phyloP scores from a whole-genome alignment of 2,113 vertebrate genomes.

The Brachionichthys hirsutus region DNA sequence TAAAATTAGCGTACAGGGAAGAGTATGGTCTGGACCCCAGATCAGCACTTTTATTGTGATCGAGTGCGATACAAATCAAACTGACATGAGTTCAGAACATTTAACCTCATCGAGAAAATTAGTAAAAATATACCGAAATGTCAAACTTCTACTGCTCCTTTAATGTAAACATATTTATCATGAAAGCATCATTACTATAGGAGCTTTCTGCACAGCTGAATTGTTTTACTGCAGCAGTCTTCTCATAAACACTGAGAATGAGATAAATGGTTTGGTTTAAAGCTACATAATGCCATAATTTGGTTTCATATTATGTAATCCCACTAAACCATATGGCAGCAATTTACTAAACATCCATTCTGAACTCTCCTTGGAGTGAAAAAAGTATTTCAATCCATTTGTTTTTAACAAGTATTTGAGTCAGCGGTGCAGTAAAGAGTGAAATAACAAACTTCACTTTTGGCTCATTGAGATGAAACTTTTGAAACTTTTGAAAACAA shows the following conservation, averaged over 20 bases:
- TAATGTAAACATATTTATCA: too few relatives aligned
- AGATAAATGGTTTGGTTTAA: neutral
- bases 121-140: too few relatives aligned
- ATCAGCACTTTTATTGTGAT: too few relatives aligned
- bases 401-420: neutral
- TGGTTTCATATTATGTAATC: neutral
- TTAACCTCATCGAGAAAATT: too few relatives aligned
- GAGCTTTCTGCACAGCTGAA: too few relatives aligned
- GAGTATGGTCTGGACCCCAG: too few relatives aligned
- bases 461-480: neutral
- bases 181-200: too few relatives aligned
- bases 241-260: neutral
- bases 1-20: too few relatives aligned
- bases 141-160: too few relatives aligned
- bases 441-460: conserved; percentile 12
- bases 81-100: too few relatives aligned
- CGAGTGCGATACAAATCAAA: too few relatives aligned
- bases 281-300: neutral
- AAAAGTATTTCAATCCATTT: conserved; percentile 14
- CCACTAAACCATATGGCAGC: neutral
- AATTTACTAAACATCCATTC: neutral
- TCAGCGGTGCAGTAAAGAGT: neutral
- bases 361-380: conserved; percentile 10
- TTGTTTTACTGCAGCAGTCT: too few relatives aligned
- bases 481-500: neutral